phyloP scores from a whole-genome alignment of 2,113 vertebrate genomes.

The Uropsilus gracilis region DNA sequence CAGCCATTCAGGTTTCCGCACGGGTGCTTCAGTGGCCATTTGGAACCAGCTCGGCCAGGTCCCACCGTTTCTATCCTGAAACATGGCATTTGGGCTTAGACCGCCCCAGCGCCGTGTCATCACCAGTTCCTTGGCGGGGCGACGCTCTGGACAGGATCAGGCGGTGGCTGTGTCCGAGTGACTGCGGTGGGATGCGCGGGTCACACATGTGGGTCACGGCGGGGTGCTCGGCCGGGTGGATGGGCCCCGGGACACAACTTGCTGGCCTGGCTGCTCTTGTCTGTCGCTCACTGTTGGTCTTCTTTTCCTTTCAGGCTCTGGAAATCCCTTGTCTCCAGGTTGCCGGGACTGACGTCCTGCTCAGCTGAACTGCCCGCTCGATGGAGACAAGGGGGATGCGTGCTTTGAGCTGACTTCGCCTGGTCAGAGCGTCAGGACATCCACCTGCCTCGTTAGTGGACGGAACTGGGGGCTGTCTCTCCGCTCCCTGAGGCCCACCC shows the following conservation, averaged over 20 bases:
- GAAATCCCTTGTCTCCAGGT: constrained; percentile 48
- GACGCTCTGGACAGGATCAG: not conserved
- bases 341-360: constrained; percentile 9
- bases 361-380: not conserved
- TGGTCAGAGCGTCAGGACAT: not conserved
- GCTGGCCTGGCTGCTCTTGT: not conserved
- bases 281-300: not conserved
- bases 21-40: not conserved
- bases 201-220: not conserved
- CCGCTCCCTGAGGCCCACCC: not conserved
- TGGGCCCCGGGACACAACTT: not conserved
- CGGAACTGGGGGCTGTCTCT: not conserved
- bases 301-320: not conserved
- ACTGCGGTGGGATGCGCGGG: not conserved
- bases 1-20: not conserved
- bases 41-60: not conserved
- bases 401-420: constrained; percentile 19
- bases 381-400: constrained; percentile 27
- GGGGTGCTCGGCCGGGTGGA: accelerated
- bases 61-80: not conserved
- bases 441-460: not conserved
- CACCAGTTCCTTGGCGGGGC: not conserved
- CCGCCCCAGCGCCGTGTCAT: not conserved
- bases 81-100: not conserved
- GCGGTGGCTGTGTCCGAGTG: too few relatives aligned